Conservation (phyloP, 2,888 invertebrate genomes). For the Pachydiplax longipennis region DNA sequence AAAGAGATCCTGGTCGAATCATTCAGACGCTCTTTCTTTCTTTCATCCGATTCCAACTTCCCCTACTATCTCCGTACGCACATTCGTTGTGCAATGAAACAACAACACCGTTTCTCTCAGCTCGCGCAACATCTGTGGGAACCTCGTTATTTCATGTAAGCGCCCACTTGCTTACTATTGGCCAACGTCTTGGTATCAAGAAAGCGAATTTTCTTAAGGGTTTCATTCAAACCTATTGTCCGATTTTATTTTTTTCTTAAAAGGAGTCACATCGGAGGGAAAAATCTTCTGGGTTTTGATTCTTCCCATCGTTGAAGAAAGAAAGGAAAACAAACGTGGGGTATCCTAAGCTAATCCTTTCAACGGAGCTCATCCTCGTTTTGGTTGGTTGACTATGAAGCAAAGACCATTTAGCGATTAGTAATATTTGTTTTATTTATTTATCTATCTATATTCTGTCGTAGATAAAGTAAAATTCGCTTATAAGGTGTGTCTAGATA, state of each 20-base stretch:
- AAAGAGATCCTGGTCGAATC: background rate
- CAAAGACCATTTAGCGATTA: too few species aligned
- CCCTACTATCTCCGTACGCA: background rate
- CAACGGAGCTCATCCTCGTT: background rate
- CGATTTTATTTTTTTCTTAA: background rate
- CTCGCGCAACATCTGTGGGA: slow-evolving; percentile 18
- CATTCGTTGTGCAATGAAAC: background rate
- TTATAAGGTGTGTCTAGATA: too few species aligned
- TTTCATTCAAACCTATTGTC: background rate
- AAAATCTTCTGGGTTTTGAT: background rate
- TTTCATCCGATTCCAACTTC: background rate
- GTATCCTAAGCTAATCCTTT: background rate
- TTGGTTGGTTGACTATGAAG: too few species aligned
- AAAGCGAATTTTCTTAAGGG: slow-evolving; percentile 10
- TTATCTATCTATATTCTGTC: too few species aligned
- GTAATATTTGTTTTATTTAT: too few species aligned
- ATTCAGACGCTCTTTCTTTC: background rate
- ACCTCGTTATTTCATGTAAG: background rate
- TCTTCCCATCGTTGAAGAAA: too few species aligned
- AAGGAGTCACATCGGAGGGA: background rate
- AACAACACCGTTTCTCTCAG: slow-evolving; percentile 15
- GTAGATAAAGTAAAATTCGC: too few species aligned
- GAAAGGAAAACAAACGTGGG: too few species aligned
- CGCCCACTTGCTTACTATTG: background rate
- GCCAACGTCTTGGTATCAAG: slow-evolving; percentile 16